Conservation (phyloP, 2,797 vertebrate genomes). For the Acrocephalus scirpaceus region DNA sequence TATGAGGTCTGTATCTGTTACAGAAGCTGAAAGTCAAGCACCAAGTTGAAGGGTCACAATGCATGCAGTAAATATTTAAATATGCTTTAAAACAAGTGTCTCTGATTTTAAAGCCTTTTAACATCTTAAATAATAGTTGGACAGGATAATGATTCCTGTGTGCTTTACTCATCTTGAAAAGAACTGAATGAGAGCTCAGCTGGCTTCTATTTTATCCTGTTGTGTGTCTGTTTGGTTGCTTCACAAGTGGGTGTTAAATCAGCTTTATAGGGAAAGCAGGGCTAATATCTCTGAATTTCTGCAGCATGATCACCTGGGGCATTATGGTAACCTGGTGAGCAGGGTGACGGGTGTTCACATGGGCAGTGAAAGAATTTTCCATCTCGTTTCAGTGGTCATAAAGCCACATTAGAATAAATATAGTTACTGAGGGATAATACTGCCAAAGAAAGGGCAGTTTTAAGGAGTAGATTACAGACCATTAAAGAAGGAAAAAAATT, state of each 20-base stretch:
- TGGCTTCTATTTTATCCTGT: background rate
- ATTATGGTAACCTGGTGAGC: background rate
- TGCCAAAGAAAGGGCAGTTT: background rate
- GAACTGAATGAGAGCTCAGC: background rate
- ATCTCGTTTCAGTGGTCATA: background rate
- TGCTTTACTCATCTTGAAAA: background rate
- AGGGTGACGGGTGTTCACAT: background rate
- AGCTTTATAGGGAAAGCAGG: background rate
- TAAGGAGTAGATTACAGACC: background rate
- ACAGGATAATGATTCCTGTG: background rate
- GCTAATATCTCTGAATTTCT: background rate
- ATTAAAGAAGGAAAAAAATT: background rate
- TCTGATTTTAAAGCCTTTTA: constrained; percentile 10
- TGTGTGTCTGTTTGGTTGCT: background rate
- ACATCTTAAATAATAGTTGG: background rate
- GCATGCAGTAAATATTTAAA: background rate
- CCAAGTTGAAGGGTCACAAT: background rate
- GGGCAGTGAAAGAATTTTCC: background rate
- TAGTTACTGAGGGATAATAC: background rate
- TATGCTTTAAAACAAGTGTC: background rate
- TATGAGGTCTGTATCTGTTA: background rate
- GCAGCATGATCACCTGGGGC: background rate
- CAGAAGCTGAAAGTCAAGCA: background rate
- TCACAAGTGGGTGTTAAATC: background rate
- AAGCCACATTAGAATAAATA: background rate